phyloP scores from a whole-genome alignment of 2,797 vertebrate genomes.

The Crocodylus rhombifer region DNA sequence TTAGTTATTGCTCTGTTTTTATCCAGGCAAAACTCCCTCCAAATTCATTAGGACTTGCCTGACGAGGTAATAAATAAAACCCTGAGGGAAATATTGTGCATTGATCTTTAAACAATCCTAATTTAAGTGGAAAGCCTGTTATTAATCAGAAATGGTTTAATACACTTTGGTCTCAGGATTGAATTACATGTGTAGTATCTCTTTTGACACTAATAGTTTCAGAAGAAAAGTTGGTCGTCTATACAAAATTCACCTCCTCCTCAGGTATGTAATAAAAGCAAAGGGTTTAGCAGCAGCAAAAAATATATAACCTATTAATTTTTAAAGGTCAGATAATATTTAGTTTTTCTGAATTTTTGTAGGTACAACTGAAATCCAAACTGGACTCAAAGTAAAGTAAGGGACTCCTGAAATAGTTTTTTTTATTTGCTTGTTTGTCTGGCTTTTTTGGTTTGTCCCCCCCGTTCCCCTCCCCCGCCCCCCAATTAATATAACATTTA shows the following conservation, averaged over 20 bases:
- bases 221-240: not conserved
- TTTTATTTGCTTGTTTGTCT: too few relatives aligned
- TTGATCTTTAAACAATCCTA: not conserved
- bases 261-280: not conserved
- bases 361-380: not conserved
- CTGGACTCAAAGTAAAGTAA: not conserved
- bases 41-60: not conserved
- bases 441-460: too few relatives aligned
- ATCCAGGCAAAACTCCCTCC: not conserved
- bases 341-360: not conserved
- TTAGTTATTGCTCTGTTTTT: not conserved
- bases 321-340: not conserved
- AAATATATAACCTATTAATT: not conserved
- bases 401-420: not conserved
- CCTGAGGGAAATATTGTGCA: not conserved
- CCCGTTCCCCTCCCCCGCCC: too few relatives aligned
- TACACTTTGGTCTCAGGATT: not conserved
- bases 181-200: not conserved
- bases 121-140: not conserved
- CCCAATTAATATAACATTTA: too few relatives aligned
- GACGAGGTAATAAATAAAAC: not conserved
- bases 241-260: not conserved
- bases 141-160: not conserved
- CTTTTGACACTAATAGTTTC: not conserved
- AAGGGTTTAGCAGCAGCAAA: not conserved